Base-by-base conservation (phyloP, 2,888 invertebrate species). In the Iphiclides podalirius region DNA sequence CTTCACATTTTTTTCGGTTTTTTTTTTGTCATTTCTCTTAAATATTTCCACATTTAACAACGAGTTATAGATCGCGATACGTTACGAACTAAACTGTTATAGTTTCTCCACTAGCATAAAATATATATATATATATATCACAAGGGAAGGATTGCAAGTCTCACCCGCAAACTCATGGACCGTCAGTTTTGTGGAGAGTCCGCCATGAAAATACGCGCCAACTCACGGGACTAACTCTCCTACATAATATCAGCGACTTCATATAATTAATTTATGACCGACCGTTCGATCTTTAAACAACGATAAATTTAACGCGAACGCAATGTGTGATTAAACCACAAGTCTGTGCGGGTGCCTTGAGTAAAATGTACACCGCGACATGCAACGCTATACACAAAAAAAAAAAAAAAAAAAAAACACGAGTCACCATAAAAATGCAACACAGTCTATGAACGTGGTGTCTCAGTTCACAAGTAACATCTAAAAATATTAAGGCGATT, bases 361-460 rank as follows among this genome's bases (percentile, higher is more conserved):
- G 58, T 61, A 52, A 57, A 57, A 47, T 51, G 58, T 63, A 63
- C 55, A 63, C 13, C 23, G 44, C 52, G 56, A 61, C 59, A 63
- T 60, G 70, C 72, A 68, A 66, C 63, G 57, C 64, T 68, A 64
- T 50, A 57, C 54, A 59, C 53, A 57, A 61, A 57, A 58, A 48
- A 28, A 64, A 52, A 59, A 67, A 73, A 72, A 69, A 56, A 60
- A 20, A 20, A 4, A 20, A 20, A 20, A 20, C 3, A 20, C 20
- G 20, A 72, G 72, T 72, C 81, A 81, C 80, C 79, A 68, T 73
- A 67, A 75, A 85, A 86, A 85, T 85, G 85, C 86, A 73, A 75
- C 68, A 72, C 85, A 85, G 83, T 84, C 84, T 83, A 75, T 76
- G 79, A 82, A 79, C 65, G 55, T 78, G 82, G 79, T 83, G 82